A percentile compares a stretch with the other conserved stretches of the same genome.
Conservation (phyloP, 92 coral and sea anemone genomes). For the Ricordea florida region DNA sequence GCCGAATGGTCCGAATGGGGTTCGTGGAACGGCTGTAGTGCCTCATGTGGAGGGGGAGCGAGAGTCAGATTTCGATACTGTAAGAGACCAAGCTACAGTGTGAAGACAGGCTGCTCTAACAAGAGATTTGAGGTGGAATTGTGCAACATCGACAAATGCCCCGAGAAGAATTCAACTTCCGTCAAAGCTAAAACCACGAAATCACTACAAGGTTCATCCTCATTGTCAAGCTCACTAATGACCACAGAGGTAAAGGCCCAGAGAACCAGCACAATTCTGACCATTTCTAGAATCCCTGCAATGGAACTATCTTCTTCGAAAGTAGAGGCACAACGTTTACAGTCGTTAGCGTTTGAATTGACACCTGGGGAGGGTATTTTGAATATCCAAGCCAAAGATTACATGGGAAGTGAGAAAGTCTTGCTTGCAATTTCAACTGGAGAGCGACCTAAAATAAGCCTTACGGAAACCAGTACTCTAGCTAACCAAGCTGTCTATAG, state of each 20-base stretch:
- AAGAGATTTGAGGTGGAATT: conserved; percentile 53
- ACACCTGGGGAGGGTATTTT: too few species aligned
- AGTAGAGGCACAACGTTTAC: too few species aligned
- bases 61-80: conserved; percentile 73
- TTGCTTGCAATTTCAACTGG: too few species aligned
- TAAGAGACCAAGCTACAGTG: conserved; percentile 9
- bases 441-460: too few species aligned
- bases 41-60: conserved; percentile 80
- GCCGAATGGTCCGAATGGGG: conserved; percentile 79
- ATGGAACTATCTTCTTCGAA: too few species aligned
- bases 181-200: neutral
- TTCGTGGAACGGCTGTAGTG: conserved; percentile 73
- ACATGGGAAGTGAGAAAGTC: too few species aligned
- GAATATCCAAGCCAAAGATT: too few species aligned
- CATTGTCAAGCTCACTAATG: neutral
- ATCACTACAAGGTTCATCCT: neutral
- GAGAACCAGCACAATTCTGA: too few species aligned
- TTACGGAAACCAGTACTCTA: too few species aligned
- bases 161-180: neutral
- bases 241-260: neutral
- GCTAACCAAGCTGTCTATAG: too few species aligned
- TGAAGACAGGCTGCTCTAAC: conserved; percentile 60
- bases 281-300: too few species aligned
- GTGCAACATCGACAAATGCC: conserved; percentile 51
- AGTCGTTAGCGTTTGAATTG: too few species aligned